Percentiles rank a stretch among this genome's conserved stretches.
Evolutionary conservation across 1,140 invertebrate genomes (phyloP).

Genomic region (Euborellia annulipes): DNA sequence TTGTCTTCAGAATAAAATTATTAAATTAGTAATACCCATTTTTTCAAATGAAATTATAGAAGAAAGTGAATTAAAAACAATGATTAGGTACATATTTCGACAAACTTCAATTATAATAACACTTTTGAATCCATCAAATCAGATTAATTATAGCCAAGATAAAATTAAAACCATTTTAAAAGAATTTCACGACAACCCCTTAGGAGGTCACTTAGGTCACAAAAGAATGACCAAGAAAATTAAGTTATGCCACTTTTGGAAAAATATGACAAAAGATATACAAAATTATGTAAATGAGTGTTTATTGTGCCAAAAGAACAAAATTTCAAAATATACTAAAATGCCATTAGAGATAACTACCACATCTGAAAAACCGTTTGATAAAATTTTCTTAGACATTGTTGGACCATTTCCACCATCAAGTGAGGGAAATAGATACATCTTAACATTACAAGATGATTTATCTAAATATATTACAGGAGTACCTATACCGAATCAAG

Average conservation of each 20-base stretch:
- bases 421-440: slow-evolving; percentile 17
- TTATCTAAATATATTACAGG: slow-evolving; percentile 19
- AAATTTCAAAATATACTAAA: slow-evolving; percentile 8
- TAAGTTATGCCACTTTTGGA: slow-evolving; percentile 7
- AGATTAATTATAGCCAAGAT: neutral
- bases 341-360: too few species aligned
- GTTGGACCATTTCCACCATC: slow-evolving; percentile 19
- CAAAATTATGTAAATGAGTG: slow-evolving; percentile 10
- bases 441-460: slow-evolving; percentile 21
- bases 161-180: slow-evolving; percentile 8
- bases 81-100: neutral
- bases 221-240: slow-evolving; percentile 8
- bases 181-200: slow-evolving; percentile 14
- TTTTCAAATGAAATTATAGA: neutral
- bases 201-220: slow-evolving; percentile 11
- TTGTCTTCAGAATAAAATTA: too few species aligned
- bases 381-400: slow-evolving; percentile 17
- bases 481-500: slow-evolving; percentile 14
- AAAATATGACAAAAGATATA: slow-evolving; percentile 9
- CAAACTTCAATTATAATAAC: too few species aligned
- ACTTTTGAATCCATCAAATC: too few species aligned
- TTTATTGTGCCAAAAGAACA: slow-evolving; percentile 11
- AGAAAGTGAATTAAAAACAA: neutral
- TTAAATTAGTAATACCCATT: too few species aligned
- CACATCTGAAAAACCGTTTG: slow-evolving; percentile 10